Conservation (phyloP, 1,140 invertebrate genomes). For the Neodiprion fabricii region DNA sequence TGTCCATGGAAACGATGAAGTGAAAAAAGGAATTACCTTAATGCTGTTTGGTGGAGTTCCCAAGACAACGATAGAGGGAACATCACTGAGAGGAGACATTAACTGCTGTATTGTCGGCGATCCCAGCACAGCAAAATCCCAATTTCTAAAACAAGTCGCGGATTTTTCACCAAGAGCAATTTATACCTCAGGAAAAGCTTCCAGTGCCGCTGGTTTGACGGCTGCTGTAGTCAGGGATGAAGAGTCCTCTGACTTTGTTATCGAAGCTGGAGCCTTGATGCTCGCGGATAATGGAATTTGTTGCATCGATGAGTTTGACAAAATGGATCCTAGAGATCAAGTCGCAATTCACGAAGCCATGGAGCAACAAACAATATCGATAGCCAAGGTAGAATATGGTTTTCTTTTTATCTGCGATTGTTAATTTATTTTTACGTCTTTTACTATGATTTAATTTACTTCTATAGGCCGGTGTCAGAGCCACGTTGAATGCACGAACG, state of each 20-base stretch:
- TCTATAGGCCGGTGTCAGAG: constrained; percentile 89
- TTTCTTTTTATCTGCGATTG: not conserved
- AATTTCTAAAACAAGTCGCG: constrained; percentile 95
- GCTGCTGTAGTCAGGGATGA: constrained; percentile 98
- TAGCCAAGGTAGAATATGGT: constrained; percentile 80
- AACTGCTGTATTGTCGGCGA: constrained; percentile 99
- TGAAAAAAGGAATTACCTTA: constrained; percentile 92
- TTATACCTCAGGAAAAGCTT: constrained; percentile 99
- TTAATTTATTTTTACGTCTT: constrained; percentile 19
- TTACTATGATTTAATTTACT: constrained; percentile 22
- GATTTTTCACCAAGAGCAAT: constrained; percentile 96
- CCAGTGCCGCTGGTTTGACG: constrained; percentile 96
- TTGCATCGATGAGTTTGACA: constrained; percentile 99
- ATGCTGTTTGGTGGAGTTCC: constrained; percentile 98
- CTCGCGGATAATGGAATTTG: constrained; percentile 99
- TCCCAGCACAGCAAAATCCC: constrained; percentile 98
- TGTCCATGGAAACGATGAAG: constrained; percentile 98
- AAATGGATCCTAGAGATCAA: constrained; percentile 98
- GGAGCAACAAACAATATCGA: constrained; percentile 99
- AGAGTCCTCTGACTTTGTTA: constrained; percentile 98
- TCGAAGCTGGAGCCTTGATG: constrained; percentile 99
- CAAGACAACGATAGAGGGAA: constrained; percentile 92
- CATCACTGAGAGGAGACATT: constrained; percentile 91
- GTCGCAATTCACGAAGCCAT: constrained; percentile 99
- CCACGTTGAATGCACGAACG: constrained; percentile 96